Conservation (phyloP, 2,888 invertebrate species). For the Pollenia labialis region DNA sequence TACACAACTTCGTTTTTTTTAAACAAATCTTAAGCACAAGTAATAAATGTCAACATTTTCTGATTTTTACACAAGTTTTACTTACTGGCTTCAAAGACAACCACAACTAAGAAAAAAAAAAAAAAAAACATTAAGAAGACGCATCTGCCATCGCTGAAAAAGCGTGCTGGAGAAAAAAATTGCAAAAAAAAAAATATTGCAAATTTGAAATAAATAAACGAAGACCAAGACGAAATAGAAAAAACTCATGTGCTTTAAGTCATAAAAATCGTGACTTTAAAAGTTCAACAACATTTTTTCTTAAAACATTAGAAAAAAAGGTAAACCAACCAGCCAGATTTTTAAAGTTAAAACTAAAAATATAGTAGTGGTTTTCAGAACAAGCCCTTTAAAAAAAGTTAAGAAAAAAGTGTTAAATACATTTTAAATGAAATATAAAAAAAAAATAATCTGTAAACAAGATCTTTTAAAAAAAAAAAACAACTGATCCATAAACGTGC, state of each 20-base stretch:
- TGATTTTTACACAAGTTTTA: slow-evolving; percentile 54
- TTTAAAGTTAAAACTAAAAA: neutral
- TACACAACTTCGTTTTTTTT: slow-evolving; percentile 62
- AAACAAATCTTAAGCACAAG: slow-evolving; percentile 71
- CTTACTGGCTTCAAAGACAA: neutral
- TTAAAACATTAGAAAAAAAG: slow-evolving; percentile 46
- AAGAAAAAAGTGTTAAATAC: slow-evolving; percentile 63
- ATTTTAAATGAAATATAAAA: slow-evolving; percentile 29
- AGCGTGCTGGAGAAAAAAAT: slow-evolving; percentile 62
- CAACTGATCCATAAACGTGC: slow-evolving; percentile 61
- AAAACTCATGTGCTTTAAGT: slow-evolving; percentile 67
- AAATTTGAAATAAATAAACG: slow-evolving; percentile 49
- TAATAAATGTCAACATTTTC: slow-evolving; percentile 72
- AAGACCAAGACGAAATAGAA: neutral
- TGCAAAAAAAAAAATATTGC: slow-evolving; percentile 49
- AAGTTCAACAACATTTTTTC: slow-evolving; percentile 81
- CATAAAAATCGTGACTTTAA: slow-evolving; percentile 80
- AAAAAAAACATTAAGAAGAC: slow-evolving; percentile 52
- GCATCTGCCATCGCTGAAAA: slow-evolving; percentile 64
- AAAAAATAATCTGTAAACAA: slow-evolving; percentile 5
- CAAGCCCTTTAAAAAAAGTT: slow-evolving; percentile 17
- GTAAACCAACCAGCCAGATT: slow-evolving; percentile 2
- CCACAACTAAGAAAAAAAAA: slow-evolving; percentile 16
- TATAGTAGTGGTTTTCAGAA: slow-evolving; percentile 6
- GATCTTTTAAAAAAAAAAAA: slow-evolving; percentile 25